These are phyloP conservation scores for Zaprionus ornatus DNA, from an alignment of 1,140 invertebrate genomes.

Conservation along the genomic window DNA sequence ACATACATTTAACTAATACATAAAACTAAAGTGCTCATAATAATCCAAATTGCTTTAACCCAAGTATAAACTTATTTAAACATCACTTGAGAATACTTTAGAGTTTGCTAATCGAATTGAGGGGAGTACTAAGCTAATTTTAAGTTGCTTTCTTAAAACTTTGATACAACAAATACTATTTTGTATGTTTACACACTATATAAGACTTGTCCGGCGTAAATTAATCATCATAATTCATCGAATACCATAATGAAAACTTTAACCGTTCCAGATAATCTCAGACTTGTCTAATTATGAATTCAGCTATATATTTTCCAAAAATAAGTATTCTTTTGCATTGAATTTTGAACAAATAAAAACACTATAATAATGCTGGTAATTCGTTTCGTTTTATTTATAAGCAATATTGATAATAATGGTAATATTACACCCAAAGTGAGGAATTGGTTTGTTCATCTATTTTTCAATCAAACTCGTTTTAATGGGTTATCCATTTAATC, in stretches of 20 bases:
- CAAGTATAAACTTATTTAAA: slow-evolving; percentile 20
- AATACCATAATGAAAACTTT: slow-evolving; percentile 8
- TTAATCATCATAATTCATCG: background rate
- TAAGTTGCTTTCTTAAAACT: slow-evolving; percentile 16
- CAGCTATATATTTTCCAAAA: slow-evolving; percentile 21
- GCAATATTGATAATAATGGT: background rate
- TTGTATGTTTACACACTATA: background rate
- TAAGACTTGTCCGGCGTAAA: slow-evolving; percentile 3
- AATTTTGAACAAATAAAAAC: slow-evolving; percentile 25
- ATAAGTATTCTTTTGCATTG: slow-evolving; percentile 20
- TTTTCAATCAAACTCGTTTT: no score
- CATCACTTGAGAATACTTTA: background rate
- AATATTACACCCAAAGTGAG: no score
- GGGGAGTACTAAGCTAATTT: background rate
- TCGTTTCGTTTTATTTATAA: background rate
- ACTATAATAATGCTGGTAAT: background rate
- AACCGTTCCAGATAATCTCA: slow-evolving; percentile 34
- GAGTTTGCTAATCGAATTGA: slow-evolving; percentile 12
- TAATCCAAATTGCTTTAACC: slow-evolving; percentile 21
- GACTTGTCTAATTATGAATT: slow-evolving; percentile 27
- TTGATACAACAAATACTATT: background rate
- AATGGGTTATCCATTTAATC: no score
- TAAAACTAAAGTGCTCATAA: slow-evolving; percentile 8
- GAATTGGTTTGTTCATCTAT: no score
- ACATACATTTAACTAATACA: background rate